Base-by-base conservation (phyloP, 2,113 vertebrate genomes). In the Pelmatolapia mariae region DNA sequence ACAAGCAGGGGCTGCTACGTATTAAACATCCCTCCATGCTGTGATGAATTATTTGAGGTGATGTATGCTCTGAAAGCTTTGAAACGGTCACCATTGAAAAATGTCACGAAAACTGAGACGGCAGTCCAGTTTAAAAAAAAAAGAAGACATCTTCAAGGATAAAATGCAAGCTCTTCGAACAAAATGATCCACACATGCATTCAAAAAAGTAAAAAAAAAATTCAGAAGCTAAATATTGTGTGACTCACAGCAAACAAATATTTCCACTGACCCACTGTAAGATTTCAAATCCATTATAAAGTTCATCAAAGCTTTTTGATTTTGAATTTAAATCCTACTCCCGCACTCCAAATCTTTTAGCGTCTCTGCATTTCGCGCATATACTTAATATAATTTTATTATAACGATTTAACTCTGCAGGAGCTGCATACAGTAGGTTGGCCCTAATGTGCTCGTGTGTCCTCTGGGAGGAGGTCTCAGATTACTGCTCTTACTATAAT, bases 1-100 rank as follows among this genome's bases (percentile, higher is more conserved):
- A 54, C 15, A 76, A 19, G 82, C 43, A 85, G 29, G 53, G 18
- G 63, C 52, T 82, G 31, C 26, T 47, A 26, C 33, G 61, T 80
- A 29, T 86, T 19, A 88, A 78, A 79, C 45, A 78, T 78, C 52
- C 79, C 53, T 71, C 22, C 22, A 71, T 85, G 53, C 33, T 38
- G 36, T 83, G 85, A 90, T 92, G 26, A 91, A 92, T 89, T 87
- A 83, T 91, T 88, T 86, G 81, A 82, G 59, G 83, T 38, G 40
- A 85, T 82, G 66, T 52, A 71, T 31, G 31, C 53, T 87, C 79
- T 82, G 66, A 91, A 85, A 80, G 11, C 83, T 79, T 71, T 84
- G 10, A 91, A 89, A 86, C 8, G 56, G 66, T 89, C 38, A 29
- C 53, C 29, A 83, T 53, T 71, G 33, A 66, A 83, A 82, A 78